phyloP scores from a whole-genome alignment of 2,888 invertebrate species.

The Allygus modestus region DNA sequence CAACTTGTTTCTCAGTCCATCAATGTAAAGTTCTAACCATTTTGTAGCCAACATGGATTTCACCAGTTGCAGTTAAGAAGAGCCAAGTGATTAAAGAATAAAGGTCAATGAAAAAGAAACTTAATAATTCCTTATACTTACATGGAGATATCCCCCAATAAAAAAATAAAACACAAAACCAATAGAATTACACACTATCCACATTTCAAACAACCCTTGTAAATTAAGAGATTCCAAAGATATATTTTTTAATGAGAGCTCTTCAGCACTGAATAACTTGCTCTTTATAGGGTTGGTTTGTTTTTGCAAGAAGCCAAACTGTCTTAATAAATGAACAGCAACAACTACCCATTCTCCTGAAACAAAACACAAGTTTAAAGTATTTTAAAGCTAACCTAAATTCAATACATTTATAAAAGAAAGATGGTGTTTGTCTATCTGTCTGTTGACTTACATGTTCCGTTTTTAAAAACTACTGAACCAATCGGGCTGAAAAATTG shows the following conservation, averaged over 20 bases:
- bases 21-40: no score
- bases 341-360: slow-evolving; percentile 84
- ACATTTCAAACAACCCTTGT: slow-evolving; percentile 76
- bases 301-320: slow-evolving; percentile 74
- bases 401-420: no score
- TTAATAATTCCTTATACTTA: slow-evolving; percentile 72
- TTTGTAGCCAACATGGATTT: no score
- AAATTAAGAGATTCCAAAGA: slow-evolving; percentile 75
- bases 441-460: no score
- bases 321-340: slow-evolving; percentile 80
- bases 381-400: no score
- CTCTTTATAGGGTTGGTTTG: slow-evolving; percentile 67
- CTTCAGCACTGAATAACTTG: neutral
- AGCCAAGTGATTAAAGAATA: no score
- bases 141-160: slow-evolving; percentile 83
- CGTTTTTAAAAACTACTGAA: no score
- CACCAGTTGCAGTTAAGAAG: no score
- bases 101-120: no score
- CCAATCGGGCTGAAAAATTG: no score
- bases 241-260: slow-evolving; percentile 17
- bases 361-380: slow-evolving; percentile 69
- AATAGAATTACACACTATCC: slow-evolving; percentile 76
- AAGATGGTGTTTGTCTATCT: no score
- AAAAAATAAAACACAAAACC: slow-evolving; percentile 81
- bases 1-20: no score